phyloP scores from a whole-genome alignment of 2,888 invertebrate genomes.

The Seira sanloemensis region DNA sequence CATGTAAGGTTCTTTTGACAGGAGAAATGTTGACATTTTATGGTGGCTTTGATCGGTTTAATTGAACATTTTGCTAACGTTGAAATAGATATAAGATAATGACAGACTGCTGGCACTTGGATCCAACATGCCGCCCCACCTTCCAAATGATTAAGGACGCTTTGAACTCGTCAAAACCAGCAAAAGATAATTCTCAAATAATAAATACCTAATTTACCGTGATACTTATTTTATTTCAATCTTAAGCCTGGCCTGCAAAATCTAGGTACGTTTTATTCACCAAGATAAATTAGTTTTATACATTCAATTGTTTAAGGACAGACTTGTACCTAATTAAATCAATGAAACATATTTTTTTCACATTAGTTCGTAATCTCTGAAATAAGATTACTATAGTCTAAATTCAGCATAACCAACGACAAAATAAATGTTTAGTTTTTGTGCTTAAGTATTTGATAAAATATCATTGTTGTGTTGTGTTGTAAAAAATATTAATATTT shows the following conservation, averaged over 20 bases:
- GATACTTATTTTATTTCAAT: no score
- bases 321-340: no score
- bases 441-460: no score
- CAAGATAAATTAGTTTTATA: neutral
- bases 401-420: no score
- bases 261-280: neutral
- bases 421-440: no score
- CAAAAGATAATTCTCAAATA: neutral
- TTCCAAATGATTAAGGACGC: conserved; percentile 31
- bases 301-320: no score
- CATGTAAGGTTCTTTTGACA: neutral
- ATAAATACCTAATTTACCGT: neutral
- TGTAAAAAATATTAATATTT: no score
- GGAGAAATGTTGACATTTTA: neutral
- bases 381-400: no score
- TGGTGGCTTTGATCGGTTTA: no score
- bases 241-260: neutral
- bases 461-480: no score
- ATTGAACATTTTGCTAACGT: neutral
- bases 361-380: neutral
- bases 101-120: conserved; percentile 36
- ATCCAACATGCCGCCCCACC: conserved; percentile 12
- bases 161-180: neutral
- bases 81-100: conserved; percentile 34
- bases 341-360: no score